Evolutionary conservation across 2,797 vertebrate species (phyloP), one percentile per base, ranked within the genome.

Genomic region (Rhabdomys pumilio): DNA sequence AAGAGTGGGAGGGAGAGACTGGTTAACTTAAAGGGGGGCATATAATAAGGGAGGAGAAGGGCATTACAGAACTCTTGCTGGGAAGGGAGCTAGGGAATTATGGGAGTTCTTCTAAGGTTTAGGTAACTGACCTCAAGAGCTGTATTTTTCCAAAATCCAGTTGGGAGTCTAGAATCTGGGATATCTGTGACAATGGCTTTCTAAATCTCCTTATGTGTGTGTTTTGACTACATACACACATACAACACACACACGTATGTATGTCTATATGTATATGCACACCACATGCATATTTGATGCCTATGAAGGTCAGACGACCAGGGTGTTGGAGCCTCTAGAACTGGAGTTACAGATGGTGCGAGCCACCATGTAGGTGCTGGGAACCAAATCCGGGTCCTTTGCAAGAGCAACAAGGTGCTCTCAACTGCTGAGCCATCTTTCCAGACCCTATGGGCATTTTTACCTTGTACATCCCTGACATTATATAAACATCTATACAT

Each of bases 71-170:
- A 8, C 65, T 50, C n/a, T 76, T 85, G 8, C 75, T 83, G 57
- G 53, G 57, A 92, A 24, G 31, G 24, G 47, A 50, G 2, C 50
- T 85, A 15, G n/a, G 47, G 19, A 19, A 13, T 3, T 47, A 50
- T 17, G 26, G 13, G 15, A 3, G 14, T 81, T 29, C 15, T 76
- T 72, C 53, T 34, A n/a, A 80, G 82, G 26, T 63, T 94, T 93
- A 57, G 77, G 2, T 26, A 69, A 67, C 10, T 69, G 89, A 94
- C 20, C 53, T 11, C 50, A 55, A 75, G 44, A 73, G 29, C 63
- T 89, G 2, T 76, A 4, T 81, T 94, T 94, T 96, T 53, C 17
- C 6, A 53, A 95, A 96, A 80, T 80, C 26, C 47, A 79, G n/a
- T 73, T 81, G 67, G 59, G 61, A 73, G 44, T 14, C 38, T 81